Conservation (phyloP, 2,797 vertebrate species). For the Chaunax sp. region DNA sequence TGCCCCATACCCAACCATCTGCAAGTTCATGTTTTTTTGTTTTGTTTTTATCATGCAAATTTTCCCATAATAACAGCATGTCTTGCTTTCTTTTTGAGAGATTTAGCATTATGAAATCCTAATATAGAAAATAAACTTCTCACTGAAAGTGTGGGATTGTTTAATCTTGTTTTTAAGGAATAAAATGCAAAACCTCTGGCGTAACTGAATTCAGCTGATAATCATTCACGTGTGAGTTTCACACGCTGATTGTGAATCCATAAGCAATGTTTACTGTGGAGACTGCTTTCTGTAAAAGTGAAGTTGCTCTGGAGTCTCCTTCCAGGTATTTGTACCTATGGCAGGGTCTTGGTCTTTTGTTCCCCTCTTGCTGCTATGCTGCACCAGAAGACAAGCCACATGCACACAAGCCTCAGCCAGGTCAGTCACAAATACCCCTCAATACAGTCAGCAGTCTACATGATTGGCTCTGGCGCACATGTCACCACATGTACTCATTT, state of each 20-base stretch:
- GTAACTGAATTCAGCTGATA: neutral
- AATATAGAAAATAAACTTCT: constrained; percentile 25
- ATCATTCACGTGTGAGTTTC: constrained; percentile 49
- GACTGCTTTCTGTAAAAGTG: constrained; percentile 66
- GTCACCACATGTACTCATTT: neutral
- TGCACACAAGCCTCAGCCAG: constrained; percentile 52
- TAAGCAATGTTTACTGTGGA: constrained; percentile 66
- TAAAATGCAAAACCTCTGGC: neutral
- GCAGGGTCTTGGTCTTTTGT: constrained; percentile 68
- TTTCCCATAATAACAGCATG: constrained; percentile 72
- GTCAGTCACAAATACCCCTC: constrained; percentile 50
- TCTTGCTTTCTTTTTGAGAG: constrained; percentile 71
- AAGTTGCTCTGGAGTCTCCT: constrained; percentile 63
- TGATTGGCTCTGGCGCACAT: no score
- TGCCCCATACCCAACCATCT: constrained; percentile 82
- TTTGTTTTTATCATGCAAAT: constrained; percentile 83
- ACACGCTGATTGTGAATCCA: constrained; percentile 43
- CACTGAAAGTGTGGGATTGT: constrained; percentile 27
- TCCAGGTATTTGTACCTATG: constrained; percentile 70
- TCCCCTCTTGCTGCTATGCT: constrained; percentile 36
- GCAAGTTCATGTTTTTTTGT: constrained; percentile 84
- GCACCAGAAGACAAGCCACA: constrained; percentile 39
- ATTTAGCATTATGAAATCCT: constrained; percentile 53
- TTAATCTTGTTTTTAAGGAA: constrained; percentile 21
- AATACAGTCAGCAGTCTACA: constrained; percentile 38